Evolutionary conservation across 2,888 invertebrate species (phyloP).

Genomic region (Lacanobia oleracea): DNA sequence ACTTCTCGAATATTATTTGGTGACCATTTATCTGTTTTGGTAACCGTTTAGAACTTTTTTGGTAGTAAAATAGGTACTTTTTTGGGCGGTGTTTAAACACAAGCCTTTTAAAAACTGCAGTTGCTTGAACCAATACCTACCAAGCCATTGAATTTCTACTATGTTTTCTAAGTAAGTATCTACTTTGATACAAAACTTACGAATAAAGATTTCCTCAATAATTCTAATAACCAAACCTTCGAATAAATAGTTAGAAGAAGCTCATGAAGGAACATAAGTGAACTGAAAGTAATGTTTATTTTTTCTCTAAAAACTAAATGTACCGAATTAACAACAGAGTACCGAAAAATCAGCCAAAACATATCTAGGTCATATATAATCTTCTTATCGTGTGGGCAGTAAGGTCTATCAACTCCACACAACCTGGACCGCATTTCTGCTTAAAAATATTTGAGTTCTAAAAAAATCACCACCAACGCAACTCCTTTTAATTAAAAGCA

Average conservation of each 20-base stretch:
- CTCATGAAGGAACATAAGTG: neutral
- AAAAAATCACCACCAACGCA: neutral
- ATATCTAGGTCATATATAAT: neutral
- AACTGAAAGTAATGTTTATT: neutral
- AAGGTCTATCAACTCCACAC: too few relatives aligned
- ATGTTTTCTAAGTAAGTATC: too few relatives aligned
- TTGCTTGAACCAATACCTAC: too few relatives aligned
- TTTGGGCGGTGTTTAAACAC: too few relatives aligned
- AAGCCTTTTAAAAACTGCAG: too few relatives aligned
- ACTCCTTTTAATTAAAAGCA: constrained; percentile 1
- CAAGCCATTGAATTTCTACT: too few relatives aligned
- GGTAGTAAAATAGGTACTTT: too few relatives aligned
- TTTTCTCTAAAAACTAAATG: neutral
- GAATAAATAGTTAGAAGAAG: neutral
- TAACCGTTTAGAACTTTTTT: too few relatives aligned
- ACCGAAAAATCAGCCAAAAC: neutral
- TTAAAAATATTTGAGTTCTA: neutral
- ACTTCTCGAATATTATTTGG: too few relatives aligned
- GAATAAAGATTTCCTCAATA: neutral
- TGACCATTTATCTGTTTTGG: too few relatives aligned
- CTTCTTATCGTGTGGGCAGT: too few relatives aligned
- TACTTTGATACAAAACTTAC: too few relatives aligned
- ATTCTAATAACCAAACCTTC: neutral
- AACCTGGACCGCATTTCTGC: neutral
- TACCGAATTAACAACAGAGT: neutral